Evolutionary conservation across 2,113 vertebrate genomes (phyloP).

Genomic region (Oreochromis tanganicae): DNA sequence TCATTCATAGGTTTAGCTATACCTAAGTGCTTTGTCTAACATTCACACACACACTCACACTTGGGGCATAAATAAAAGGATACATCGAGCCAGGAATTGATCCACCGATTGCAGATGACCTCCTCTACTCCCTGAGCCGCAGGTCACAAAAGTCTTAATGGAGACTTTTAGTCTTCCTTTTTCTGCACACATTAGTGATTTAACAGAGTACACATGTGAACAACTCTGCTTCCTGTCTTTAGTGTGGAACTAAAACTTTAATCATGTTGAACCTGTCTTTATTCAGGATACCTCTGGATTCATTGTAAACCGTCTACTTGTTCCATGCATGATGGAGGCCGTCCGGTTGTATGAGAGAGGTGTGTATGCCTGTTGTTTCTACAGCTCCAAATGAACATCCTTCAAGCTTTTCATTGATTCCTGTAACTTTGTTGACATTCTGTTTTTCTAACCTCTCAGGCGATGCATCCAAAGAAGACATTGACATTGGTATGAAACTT

Average conservation of each 20-base stretch:
- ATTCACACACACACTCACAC: not conserved
- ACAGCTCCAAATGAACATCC: not conserved
- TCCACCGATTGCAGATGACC: not conserved
- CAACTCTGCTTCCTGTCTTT: not conserved
- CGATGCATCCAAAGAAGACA: slow-evolving; percentile 95
- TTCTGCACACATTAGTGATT: not conserved
- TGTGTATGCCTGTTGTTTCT: slow-evolving; percentile 26
- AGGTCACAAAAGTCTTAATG: not conserved
- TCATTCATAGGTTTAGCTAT: not conserved
- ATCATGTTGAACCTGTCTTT: not conserved
- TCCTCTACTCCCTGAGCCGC: not conserved
- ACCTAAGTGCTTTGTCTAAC: not conserved
- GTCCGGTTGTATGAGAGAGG: slow-evolving; percentile 87
- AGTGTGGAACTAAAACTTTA: not conserved
- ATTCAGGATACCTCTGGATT: slow-evolving; percentile 92
- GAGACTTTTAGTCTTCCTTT: not conserved
- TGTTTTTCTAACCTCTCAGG: slow-evolving; percentile 64
- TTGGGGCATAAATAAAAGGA: not conserved
- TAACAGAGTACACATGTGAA: not conserved
- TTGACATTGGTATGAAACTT: slow-evolving; percentile 92
- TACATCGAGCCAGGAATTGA: not conserved
- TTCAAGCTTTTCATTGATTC: not conserved
- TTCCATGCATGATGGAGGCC: slow-evolving; percentile 89
- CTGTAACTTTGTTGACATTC: not conserved
- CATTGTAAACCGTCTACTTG: slow-evolving; percentile 91